Evolutionary conservation across 2,888 invertebrate species (phyloP).

Genomic region (Melangyna quadrimaculata): DNA sequence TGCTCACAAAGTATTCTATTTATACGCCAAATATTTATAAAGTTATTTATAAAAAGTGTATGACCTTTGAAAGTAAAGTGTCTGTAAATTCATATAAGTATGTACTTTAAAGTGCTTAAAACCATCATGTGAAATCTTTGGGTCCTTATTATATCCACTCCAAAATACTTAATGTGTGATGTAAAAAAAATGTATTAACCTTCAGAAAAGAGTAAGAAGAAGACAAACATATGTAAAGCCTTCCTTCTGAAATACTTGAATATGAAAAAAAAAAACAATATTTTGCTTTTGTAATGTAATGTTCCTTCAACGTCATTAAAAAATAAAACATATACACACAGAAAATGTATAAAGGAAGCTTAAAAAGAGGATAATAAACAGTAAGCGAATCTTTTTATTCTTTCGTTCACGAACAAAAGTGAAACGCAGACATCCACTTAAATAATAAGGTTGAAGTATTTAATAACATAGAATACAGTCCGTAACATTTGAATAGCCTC

Average conservation of each 20-base stretch:
- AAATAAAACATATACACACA: neutral
- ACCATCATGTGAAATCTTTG: slow-evolving; percentile 1
- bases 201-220: slow-evolving; percentile 14
- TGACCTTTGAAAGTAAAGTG: neutral
- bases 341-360: neutral
- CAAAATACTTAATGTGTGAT: neutral
- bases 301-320: slow-evolving; percentile 9
- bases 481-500: too few relatives aligned
- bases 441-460: slow-evolving; percentile 23
- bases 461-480: slow-evolving; percentile 5
- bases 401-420: slow-evolving; percentile 28
- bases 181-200: slow-evolving; percentile 17
- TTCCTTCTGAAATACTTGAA: neutral
- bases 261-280: neutral
- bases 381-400: slow-evolving; percentile 3
- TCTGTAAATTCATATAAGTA: neutral
- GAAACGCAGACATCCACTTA: slow-evolving; percentile 31
- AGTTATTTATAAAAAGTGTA: neutral
- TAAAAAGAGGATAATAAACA: slow-evolving; percentile 1
- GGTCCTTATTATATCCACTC: neutral
- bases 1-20: too few relatives aligned
- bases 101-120: neutral
- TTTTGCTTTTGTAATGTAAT: slow-evolving; percentile 2
- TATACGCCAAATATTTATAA: neutral
- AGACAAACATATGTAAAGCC: neutral